Base-by-base conservation (phyloP, 2,113 vertebrate genomes). In the Tragelaphus imberbis region DNA sequence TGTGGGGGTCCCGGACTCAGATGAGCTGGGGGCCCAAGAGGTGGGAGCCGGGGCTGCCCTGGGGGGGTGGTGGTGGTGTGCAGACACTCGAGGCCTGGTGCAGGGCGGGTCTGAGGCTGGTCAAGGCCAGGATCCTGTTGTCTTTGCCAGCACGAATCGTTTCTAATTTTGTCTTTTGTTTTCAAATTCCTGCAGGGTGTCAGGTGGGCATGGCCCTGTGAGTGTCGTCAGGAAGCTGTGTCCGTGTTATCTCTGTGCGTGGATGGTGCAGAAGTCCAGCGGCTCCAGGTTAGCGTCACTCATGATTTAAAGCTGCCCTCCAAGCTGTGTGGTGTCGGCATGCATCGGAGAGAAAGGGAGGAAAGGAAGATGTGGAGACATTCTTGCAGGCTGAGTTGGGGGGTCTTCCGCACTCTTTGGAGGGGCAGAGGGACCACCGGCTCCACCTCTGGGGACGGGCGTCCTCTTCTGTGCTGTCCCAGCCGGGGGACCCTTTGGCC, bases 31-130 rank as follows among this genome's bases (percentile, higher is more conserved):
- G 36, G 1, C 3, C 30, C 6, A n/a, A 40, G 71, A 25, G 6
- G 71, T 12, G n/a, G 19, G 33, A 19, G n/a, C 19, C 2, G 3
- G n/a, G 36, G 68, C 19, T 75, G 21, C 68, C 68, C 68, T 75
- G 5, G 10, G 7, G 12, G 11, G 36, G n/a, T n/a, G 40, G 6
- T 49, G 49, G 44, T 44, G 44, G 44, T 80, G 47, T 17, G 28
- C 90, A 13, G 9, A 28, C 3, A 0, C 2, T 0, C 5, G 4
- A 8, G 27, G 1, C 17, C 25, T 11, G 68, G 5, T 2, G 68
- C 40, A 36, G 59, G 81, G 11, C 0, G 27, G 3, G 14, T 0
- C 0, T 30, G 10, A 4, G 7, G 16, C 15, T 0, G 36, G 12
- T 44, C 44, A 27, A n/a, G 12, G 33, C 17, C 33, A 6, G 81